Evolutionary conservation across 2,797 vertebrate species (phyloP).

Genomic region (Smutsia gigantea): DNA sequence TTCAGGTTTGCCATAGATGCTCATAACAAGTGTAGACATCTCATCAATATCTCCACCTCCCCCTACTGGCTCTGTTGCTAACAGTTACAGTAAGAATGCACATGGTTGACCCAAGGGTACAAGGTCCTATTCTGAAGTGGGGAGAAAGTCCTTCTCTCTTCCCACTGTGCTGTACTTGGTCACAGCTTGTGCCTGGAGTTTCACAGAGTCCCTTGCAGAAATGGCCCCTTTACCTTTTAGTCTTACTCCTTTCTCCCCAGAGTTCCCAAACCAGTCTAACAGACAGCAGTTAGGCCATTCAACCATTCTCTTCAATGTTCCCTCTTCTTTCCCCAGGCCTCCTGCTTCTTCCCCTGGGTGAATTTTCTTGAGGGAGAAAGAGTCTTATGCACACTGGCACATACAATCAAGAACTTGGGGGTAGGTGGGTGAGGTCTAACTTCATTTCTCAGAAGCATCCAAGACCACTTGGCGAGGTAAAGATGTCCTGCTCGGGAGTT

Average conservation of each 20-base stretch:
- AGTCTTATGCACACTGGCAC: neutral
- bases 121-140: no score
- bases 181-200: neutral
- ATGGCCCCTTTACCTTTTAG: neutral
- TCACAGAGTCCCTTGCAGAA: neutral
- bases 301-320: neutral
- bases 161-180: neutral
- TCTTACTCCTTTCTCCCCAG: neutral
- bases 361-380: neutral
- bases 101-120: neutral
- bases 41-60: neutral
- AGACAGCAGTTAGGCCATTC: neutral
- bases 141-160: neutral
- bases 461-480: neutral
- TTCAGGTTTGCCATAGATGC: neutral
- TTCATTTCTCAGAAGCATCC: neutral
- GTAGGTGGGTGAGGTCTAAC: neutral
- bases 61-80: neutral
- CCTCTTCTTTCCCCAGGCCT: neutral
- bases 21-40: neutral
- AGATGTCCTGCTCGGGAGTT: neutral
- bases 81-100: neutral
- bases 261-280: neutral
- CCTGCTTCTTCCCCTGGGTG: neutral
- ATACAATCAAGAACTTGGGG: neutral